phyloP scores from a whole-genome alignment of 2,888 invertebrate genomes.

The Leptarthrus brevirostris region DNA sequence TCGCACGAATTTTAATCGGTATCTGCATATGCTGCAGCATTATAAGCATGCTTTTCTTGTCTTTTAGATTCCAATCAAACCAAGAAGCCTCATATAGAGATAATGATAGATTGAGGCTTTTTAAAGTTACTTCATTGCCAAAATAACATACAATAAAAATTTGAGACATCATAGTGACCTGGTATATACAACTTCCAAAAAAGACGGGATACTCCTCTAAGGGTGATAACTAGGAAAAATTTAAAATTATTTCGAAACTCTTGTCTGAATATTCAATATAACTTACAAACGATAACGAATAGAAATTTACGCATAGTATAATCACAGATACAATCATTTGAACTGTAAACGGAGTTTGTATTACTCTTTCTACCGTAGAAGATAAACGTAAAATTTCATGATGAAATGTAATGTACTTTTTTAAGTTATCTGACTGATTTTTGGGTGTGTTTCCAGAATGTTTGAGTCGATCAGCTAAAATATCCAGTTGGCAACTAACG shows the following conservation, averaged over 20 bases:
- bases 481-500: constrained; percentile 2
- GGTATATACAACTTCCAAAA: not conserved
- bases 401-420: not conserved
- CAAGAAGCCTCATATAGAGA: constrained; percentile 15
- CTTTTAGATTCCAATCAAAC: constrained; percentile 5
- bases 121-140: constrained; percentile 1
- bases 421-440: not conserved
- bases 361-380: not conserved
- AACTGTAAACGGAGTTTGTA: not conserved
- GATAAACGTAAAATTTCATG: not conserved
- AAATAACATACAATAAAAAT: constrained; percentile 25
- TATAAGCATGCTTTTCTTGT: constrained; percentile 16
- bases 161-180: not conserved
- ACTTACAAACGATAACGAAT: constrained; percentile 17
- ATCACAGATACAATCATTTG: constrained; percentile 16
- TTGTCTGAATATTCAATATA: not conserved
- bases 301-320: constrained; percentile 18
- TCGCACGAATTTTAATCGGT: not conserved
- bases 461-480: not conserved
- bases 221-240: constrained; percentile 10
- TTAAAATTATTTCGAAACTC: not conserved
- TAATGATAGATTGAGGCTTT: not conserved
- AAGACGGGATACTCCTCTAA: not conserved
- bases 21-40: not conserved
- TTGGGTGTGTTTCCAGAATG: not conserved